phyloP scores from a whole-genome alignment of 2,888 invertebrate genomes.

The Rhagophthalmus giganteus region DNA sequence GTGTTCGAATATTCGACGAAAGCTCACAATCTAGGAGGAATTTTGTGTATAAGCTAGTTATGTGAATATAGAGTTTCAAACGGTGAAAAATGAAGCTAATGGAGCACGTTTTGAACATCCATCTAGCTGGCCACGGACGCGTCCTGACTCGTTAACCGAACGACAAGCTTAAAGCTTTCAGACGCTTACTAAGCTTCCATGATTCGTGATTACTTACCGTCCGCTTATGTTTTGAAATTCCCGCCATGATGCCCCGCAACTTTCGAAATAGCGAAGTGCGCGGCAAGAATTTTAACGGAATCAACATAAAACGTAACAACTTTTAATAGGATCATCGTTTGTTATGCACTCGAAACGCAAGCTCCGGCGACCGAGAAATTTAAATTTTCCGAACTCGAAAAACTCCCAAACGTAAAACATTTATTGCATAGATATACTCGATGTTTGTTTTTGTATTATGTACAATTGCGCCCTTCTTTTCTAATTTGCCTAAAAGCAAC shows the following conservation, averaged over 20 bases:
- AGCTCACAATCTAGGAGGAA: conserved; percentile 21
- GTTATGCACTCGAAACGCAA: too few species aligned
- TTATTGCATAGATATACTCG: not conserved
- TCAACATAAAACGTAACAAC: too few species aligned
- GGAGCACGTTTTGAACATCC: conserved; percentile 41
- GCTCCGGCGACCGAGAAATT: too few species aligned
- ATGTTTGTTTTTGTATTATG: not conserved
- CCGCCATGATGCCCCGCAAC: conserved; percentile 8
- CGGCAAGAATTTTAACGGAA: conserved; percentile 19
- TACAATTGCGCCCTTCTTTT: not conserved
- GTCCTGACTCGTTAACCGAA: conserved; percentile 36
- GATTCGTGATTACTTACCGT: conserved; percentile 30
- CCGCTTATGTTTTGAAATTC: conserved; percentile 24
- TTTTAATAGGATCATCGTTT: too few species aligned
- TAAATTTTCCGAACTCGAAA: too few species aligned
- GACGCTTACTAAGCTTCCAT: conserved; percentile 28
- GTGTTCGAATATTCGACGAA: too few species aligned
- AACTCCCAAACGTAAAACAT: too few species aligned
- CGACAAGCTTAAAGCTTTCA: conserved; percentile 31
- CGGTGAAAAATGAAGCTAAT: conserved; percentile 34
- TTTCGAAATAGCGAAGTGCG: conserved; percentile 10
- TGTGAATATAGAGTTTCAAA: conserved; percentile 30
- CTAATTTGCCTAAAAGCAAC: too few species aligned
- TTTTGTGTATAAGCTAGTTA: conserved; percentile 28
- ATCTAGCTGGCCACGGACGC: conserved; percentile 34